These are phyloP conservation scores for Drosophila baimaii DNA, from an alignment of 1,140 invertebrate genomes.

Conservation along the genomic window DNA sequence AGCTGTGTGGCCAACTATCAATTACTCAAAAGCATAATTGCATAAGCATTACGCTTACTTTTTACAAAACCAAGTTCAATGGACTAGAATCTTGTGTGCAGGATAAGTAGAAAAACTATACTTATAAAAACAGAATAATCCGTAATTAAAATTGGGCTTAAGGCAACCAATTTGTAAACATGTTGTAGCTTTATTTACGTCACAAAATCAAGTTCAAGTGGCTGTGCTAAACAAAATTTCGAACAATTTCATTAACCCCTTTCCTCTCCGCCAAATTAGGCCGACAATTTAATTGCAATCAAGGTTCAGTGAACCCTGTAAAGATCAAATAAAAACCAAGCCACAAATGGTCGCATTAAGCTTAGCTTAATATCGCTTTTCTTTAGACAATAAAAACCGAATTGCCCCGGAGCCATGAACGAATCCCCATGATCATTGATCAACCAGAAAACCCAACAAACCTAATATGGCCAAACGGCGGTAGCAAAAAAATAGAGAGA, in stretches of 20 bases:
- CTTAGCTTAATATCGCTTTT: constrained; percentile 53
- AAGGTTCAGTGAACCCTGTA: constrained; percentile 46
- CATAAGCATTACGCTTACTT: not conserved
- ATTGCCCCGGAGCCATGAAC: constrained; percentile 35
- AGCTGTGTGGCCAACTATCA: constrained; percentile 39
- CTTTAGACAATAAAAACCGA: constrained; percentile 35
- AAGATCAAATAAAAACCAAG: constrained; percentile 23
- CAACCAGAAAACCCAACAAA: constrained; percentile 17
- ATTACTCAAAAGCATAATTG: constrained; percentile 31
- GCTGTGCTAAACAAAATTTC: not conserved
- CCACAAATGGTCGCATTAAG: constrained; percentile 37
- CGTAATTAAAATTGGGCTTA: no score
- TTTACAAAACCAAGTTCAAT: not conserved
- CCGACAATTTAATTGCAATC: constrained; percentile 23
- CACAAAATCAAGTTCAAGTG: constrained; percentile 3
- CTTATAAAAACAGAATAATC: no score
- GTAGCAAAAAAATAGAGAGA: constrained; percentile 7
- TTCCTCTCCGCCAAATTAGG: constrained; percentile 5
- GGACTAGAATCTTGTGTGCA: not conserved
- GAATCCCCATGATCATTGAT: constrained; percentile 46
- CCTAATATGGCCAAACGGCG: constrained; percentile 48
- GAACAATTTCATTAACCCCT: not conserved
- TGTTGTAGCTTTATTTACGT: not conserved
- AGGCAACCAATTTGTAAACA: no score
- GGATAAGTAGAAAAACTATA: not conserved